A percentile compares a stretch with the other conserved stretches of the same genome.
Conservation (phyloP, 2,113 vertebrate species). For the Callopanchax toddi region DNA sequence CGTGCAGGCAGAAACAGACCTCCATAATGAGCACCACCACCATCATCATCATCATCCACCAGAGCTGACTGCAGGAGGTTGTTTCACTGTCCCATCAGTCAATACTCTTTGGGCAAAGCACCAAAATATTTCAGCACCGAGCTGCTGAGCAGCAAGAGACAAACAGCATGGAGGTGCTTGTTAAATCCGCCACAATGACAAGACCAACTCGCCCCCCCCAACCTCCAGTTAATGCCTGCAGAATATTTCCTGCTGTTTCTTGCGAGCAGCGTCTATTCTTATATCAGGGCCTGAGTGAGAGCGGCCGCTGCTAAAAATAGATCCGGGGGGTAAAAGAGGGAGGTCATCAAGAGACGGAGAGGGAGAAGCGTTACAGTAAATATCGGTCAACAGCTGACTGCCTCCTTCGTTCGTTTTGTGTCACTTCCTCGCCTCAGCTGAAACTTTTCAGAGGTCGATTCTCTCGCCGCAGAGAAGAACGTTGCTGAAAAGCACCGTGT, state of each 20-base stretch:
- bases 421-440: slow-evolving; percentile 10
- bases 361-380: slow-evolving; percentile 68
- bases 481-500: neutral
- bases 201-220: slow-evolving; percentile 13
- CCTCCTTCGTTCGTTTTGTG: neutral
- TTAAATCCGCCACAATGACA: slow-evolving; percentile 23
- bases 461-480: neutral
- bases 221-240: slow-evolving; percentile 11
- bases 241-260: slow-evolving; percentile 41
- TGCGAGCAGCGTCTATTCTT: slow-evolving; percentile 55
- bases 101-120: neutral
- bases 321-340: slow-evolving; percentile 65
- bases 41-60: too few species aligned
- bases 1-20: neutral
- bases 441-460: slow-evolving; percentile 7
- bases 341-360: slow-evolving; percentile 63
- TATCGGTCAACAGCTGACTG: slow-evolving; percentile 70
- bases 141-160: slow-evolving; percentile 4
- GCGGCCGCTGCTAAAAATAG: slow-evolving; percentile 75
- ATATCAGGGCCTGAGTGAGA: slow-evolving; percentile 43
- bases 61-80: neutral
- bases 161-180: slow-evolving; percentile 4
- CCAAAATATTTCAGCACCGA: neutral
- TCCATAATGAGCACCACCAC: neutral
- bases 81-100: neutral